Evolutionary conservation across 30 jellyfish, hydroid and myxozoan species (phyloP).

Genomic region (Pelagia noctiluca): DNA sequence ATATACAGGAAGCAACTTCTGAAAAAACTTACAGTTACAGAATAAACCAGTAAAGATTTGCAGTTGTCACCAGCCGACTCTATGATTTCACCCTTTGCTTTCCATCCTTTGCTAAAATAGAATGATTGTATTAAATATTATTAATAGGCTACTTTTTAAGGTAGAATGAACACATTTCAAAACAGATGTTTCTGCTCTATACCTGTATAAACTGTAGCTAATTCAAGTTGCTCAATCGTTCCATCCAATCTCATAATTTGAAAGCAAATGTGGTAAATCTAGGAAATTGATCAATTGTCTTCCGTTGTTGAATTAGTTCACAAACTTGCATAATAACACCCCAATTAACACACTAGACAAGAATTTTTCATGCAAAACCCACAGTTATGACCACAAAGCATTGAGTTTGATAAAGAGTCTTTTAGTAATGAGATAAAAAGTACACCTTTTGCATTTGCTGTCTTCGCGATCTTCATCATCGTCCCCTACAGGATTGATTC

Average conservation of each 20-base stretch:
- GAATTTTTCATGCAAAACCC: too few relatives aligned
- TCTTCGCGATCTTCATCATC: slow-evolving; percentile 10
- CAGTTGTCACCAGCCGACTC: slow-evolving; percentile 85
- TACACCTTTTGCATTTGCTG: slow-evolving; percentile 58
- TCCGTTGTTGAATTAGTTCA: too few relatives aligned
- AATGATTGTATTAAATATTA: background rate
- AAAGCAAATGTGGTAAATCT: too few relatives aligned
- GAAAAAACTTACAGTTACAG: slow-evolving; percentile 71
- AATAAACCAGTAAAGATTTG: slow-evolving; percentile 78
- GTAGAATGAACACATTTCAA: background rate
- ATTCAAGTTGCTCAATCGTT: too few relatives aligned
- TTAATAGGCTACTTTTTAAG: background rate
- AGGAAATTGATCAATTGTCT: too few relatives aligned
- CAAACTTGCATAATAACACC: too few relatives aligned
- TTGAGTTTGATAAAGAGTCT: background rate
- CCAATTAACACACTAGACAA: too few relatives aligned
- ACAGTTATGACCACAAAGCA: background rate
- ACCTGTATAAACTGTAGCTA: too few relatives aligned
- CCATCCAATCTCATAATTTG: too few relatives aligned
- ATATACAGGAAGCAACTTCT: too few relatives aligned
- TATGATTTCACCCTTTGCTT: slow-evolving; percentile 65
- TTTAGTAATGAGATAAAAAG: background rate
- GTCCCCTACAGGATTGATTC: slow-evolving; percentile 44
- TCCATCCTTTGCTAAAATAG: slow-evolving; percentile 63
- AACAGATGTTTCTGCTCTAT: background rate